Conservation (phyloP, 2,113 vertebrate genomes). For the Sporophila hypoxantha region DNA sequence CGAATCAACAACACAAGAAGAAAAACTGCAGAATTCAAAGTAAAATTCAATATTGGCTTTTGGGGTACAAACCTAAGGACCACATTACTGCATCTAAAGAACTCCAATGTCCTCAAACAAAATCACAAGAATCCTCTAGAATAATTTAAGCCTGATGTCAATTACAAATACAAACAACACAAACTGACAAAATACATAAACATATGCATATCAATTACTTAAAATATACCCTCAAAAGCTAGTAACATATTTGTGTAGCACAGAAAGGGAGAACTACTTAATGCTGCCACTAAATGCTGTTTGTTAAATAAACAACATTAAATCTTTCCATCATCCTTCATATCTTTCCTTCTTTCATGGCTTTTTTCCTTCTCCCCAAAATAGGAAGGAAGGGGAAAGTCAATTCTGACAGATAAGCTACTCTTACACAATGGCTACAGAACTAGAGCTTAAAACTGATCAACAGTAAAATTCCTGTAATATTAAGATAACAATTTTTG, state of each 20-base stretch:
- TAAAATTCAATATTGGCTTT: constrained; percentile 21
- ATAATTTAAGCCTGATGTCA: background rate
- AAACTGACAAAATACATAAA: background rate
- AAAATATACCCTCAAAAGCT: background rate
- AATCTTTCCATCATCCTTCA: background rate
- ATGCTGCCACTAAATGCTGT: background rate
- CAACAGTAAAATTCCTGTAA: background rate
- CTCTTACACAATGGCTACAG: background rate
- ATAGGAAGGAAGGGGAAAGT: background rate
- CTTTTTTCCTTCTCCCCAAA: background rate
- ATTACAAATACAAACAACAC: background rate
- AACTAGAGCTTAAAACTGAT: background rate
- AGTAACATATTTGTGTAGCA: background rate
- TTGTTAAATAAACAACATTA: background rate
- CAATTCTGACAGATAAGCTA: background rate
- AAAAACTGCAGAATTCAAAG: background rate
- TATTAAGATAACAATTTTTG: background rate
- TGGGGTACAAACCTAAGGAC: background rate
- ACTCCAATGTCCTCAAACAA: background rate
- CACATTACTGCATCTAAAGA: background rate
- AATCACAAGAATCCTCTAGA: background rate
- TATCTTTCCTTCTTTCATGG: background rate
- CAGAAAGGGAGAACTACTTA: background rate
- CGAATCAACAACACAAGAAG: background rate
- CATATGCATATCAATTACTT: background rate